Evolutionary conservation across 2,797 vertebrate species (phyloP), one percentile per base, ranked within the genome.

Genomic region (Hafferia zeledoni): DNA sequence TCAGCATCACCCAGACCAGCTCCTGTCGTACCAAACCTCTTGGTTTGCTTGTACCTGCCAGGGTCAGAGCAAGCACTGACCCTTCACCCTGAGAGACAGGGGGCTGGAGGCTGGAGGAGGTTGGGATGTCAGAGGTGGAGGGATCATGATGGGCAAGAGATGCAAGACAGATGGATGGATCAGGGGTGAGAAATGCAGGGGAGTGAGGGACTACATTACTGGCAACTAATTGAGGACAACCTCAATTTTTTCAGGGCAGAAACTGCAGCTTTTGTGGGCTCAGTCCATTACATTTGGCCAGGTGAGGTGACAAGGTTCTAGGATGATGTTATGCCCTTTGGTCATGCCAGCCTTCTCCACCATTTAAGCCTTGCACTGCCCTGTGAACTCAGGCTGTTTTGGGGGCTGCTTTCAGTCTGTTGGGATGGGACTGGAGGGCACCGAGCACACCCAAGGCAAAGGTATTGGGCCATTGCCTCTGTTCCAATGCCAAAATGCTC

Each of bases 1-100:
- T 33, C 35, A 65, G 12, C 55, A 33, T 43, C 44, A n/a, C 16
- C 43, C 20, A 22, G 30, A 71, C 1, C 22, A 44, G 53, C 17
- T 17, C 0, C 0, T 41, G 49, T 68, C n/a, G 9, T 64, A 31
- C 23, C 31, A 69, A 55, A 8, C 28, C 55, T 87, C 50, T 61
- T 35, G 18, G 20, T 59, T 78, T 68, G 44, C 52, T 46, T 8
- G 0, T 11, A 9, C 37, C 12, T 43, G 23, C 25, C 71, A 39
- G 18, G 11, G 35, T 20, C 3, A 3, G 33, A 30, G 57, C 6
- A 28, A 35, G 49, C 22, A 35, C 55, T 53, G 49, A 46, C 27
- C 10, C 31, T 68, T 65, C 1, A 1, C 25, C 41, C 35, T 44
- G 20, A 0, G 0, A 69, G 65, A 82, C 3, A 10, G 31, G 23